Percentiles rank a stretch among this genome's conserved stretches.
Conservation (phyloP, 2,113 vertebrate species). For the Cygnus atratus region DNA sequence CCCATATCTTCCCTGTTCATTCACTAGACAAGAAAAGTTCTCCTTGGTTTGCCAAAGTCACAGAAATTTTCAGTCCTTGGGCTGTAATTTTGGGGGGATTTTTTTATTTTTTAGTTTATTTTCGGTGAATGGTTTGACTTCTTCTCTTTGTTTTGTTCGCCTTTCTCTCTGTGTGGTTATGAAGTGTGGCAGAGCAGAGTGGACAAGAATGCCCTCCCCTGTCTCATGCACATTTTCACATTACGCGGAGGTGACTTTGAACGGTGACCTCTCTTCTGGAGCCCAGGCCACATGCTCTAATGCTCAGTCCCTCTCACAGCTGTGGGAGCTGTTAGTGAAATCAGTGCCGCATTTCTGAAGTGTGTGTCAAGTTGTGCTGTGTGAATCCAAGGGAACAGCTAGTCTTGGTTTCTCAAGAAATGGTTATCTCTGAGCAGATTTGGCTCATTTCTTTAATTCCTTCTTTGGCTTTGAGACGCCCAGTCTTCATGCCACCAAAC, state of each 20-base stretch:
- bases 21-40: not conserved
- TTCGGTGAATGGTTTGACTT: not conserved
- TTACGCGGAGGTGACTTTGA: not conserved
- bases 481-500: not conserved
- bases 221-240: not conserved
- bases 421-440: not conserved
- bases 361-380: not conserved
- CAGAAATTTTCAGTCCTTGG: not conserved
- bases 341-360: not conserved
- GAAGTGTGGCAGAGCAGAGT: not conserved
- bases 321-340: not conserved
- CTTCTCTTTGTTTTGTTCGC: constrained; percentile 6
- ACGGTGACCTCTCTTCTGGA: not conserved
- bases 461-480: constrained; percentile 2
- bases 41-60: not conserved
- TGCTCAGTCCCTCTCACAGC: not conserved
- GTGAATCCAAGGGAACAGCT: not conserved
- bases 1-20: not conserved
- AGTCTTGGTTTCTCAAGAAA: not conserved
- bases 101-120: not conserved
- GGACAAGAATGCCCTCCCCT: not conserved
- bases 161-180: not conserved
- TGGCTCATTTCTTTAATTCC: not conserved
- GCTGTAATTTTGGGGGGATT: not conserved
- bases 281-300: not conserved